These are phyloP conservation scores for Cranoglanis bouderius DNA, from an alignment of 2,113 vertebrate genomes.

Conservation along the genomic window DNA sequence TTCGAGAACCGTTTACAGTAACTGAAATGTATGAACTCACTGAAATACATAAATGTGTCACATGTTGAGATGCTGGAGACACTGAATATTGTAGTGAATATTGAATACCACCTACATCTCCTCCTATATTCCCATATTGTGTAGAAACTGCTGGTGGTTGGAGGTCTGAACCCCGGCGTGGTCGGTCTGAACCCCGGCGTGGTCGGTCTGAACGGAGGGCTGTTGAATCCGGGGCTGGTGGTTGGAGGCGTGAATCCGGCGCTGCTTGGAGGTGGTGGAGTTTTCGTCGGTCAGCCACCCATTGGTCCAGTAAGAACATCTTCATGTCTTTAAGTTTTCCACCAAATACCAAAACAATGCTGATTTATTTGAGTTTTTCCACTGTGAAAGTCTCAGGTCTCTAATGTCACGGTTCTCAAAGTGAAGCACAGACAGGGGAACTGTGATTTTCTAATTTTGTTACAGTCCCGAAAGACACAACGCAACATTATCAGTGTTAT, in stretches of 20 bases:
- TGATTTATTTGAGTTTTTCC: background rate
- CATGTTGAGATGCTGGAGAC: background rate
- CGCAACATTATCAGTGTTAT: background rate
- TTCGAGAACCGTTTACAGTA: background rate
- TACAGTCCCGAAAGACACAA: too few relatives aligned
- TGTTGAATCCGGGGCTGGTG: constrained; percentile 32
- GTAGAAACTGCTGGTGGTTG: constrained; percentile 46
- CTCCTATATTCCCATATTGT: background rate
- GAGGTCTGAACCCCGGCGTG: constrained; percentile 40
- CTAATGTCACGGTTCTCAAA: background rate
- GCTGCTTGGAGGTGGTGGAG: constrained; percentile 27
- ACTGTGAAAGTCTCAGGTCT: background rate
- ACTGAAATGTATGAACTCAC: background rate
- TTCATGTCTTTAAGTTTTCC: background rate
- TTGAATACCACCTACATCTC: background rate
- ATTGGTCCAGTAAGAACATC: constrained; percentile 30
- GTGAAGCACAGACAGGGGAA: background rate
- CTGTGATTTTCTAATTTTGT: background rate
- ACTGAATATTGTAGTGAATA: background rate
- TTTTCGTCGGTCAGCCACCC: constrained; percentile 40
- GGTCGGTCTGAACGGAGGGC: constrained; percentile 39
- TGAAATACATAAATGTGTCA: too few relatives aligned
- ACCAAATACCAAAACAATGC: background rate
- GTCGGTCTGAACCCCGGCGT: constrained; percentile 38
- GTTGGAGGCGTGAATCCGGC: constrained; percentile 44